These are phyloP conservation scores for Meloidogyne exigua DNA, from an alignment of 1,140 invertebrate genomes.

Conservation along the genomic window DNA sequence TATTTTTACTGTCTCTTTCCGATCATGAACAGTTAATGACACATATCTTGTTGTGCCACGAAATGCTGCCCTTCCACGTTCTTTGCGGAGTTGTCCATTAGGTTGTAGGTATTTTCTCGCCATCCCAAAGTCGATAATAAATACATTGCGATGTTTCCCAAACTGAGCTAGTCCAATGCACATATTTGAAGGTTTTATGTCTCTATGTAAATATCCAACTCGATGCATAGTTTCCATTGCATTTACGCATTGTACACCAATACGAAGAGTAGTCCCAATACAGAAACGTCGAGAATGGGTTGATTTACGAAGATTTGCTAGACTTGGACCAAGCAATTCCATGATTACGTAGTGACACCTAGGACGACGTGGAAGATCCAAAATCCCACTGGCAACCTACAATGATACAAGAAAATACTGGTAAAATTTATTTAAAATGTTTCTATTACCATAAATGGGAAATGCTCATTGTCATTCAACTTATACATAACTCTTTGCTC, in stretches of 20 bases:
- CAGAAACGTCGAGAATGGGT: constrained; percentile 27
- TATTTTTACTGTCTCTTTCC: constrained; percentile 49
- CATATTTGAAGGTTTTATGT: constrained; percentile 33
- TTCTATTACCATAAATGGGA: background rate
- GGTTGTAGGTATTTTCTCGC: constrained; percentile 18
- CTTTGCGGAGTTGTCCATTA: constrained; percentile 29
- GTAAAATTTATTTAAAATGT: background rate
- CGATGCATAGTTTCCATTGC: constrained; percentile 24
- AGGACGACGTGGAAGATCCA: background rate
- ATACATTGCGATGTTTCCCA: background rate
- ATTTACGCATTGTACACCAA: constrained; percentile 35
- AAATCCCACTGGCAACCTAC: constrained; percentile 38
- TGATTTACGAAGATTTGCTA: constrained; percentile 29
- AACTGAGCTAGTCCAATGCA: constrained; percentile 36
- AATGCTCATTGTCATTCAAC: background rate
- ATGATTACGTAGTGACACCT: constrained; percentile 44
- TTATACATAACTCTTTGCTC: background rate
- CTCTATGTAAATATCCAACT: background rate
- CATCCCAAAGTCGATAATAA: constrained; percentile 16
- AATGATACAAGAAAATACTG: background rate
- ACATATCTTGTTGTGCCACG: constrained; percentile 50
- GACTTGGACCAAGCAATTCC: constrained; percentile 44
- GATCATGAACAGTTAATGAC: constrained; percentile 48
- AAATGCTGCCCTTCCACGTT: constrained; percentile 43
- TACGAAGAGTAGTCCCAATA: constrained; percentile 30